These are phyloP conservation scores for Panagrolaimus sp. DNA, from an alignment of 1,140 invertebrate species.

Conservation along the genomic window DNA sequence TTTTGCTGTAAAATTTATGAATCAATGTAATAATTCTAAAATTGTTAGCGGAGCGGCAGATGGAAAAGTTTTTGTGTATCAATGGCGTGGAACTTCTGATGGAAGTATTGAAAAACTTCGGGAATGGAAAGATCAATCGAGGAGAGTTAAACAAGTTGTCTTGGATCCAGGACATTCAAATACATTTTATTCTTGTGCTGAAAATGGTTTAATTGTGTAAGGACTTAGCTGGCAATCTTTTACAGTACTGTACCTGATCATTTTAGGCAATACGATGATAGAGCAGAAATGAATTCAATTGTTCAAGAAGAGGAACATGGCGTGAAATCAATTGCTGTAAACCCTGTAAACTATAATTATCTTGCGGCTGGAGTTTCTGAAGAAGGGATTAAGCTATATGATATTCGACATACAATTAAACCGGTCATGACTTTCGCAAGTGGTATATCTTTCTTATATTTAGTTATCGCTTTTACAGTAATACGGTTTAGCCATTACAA, in stretches of 20 bases:
- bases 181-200: background rate
- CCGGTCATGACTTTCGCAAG: background rate
- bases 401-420: background rate
- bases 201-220: background rate
- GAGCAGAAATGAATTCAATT: too few species aligned
- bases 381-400: background rate
- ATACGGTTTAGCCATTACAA: background rate
- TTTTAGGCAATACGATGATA: too few species aligned
- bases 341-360: background rate
- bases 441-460: background rate
- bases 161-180: background rate
- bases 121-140: background rate
- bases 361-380: background rate
- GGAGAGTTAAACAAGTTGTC: background rate
- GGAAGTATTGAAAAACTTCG: background rate
- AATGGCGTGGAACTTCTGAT: background rate
- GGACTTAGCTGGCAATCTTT: too few species aligned
- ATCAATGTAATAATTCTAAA: slow-evolving; percentile 9
- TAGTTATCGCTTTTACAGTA: background rate
- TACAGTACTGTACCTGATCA: too few species aligned
- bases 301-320: background rate
- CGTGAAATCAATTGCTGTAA: background rate
- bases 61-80: background rate
- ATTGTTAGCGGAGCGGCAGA: background rate
- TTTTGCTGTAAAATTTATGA: slow-evolving; percentile 5